Percentiles rank a stretch among this genome's conserved stretches.
These are phyloP conservation scores for Nemoura dubitans DNA, from an alignment of 2,888 invertebrate genomes.

Conservation along the genomic window DNA sequence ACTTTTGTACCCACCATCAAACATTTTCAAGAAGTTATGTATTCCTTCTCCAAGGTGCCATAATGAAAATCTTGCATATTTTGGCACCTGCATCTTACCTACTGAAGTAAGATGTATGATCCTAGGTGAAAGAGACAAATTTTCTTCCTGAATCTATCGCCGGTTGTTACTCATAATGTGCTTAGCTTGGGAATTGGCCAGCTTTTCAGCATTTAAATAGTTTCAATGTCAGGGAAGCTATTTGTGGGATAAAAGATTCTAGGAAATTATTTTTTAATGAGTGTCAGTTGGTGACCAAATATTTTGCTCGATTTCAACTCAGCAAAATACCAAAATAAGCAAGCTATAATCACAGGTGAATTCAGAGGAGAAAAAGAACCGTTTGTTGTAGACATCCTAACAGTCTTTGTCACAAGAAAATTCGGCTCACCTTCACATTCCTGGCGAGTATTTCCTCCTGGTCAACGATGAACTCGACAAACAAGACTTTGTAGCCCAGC, in stretches of 20 bases:
- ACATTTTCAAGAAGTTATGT: no score
- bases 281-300: not conserved
- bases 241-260: constrained; percentile 23
- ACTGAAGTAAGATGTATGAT: not conserved
- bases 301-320: not conserved
- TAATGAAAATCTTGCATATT: no score
- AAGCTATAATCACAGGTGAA: no score
- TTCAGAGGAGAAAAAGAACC: no score
- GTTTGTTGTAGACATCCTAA: no score
- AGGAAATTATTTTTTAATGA: not conserved
- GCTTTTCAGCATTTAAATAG: not conserved
- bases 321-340: no score
- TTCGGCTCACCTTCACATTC: constrained; percentile 71
- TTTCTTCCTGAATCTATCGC: constrained; percentile 53
- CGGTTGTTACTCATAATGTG: not conserved
- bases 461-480: constrained; percentile 92
- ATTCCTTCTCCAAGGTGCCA: no score
- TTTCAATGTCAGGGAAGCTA: constrained; percentile 22
- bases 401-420: no score
- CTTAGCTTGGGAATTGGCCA: constrained; percentile 9
- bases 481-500: constrained; percentile 85
- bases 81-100: not conserved
- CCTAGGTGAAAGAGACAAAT: not conserved
- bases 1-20: no score
- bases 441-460: constrained; percentile 76